Percentiles rank a stretch among this genome's conserved stretches.
Evolutionary conservation across 2,113 vertebrate species (phyloP).

Genomic region (Tamias sibiricus): DNA sequence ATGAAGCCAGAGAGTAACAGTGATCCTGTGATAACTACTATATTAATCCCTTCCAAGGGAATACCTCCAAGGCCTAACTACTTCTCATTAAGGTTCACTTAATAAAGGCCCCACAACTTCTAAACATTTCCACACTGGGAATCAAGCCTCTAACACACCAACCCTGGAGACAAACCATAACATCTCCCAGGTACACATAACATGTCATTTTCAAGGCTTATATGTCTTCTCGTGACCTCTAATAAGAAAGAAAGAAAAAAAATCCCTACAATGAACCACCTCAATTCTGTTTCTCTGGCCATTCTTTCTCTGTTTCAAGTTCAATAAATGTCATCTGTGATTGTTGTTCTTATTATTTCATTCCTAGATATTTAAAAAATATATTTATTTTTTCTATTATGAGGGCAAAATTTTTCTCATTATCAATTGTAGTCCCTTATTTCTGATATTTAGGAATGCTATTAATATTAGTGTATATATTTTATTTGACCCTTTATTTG

Average conservation of each 20-base stretch:
- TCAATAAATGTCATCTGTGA: background rate
- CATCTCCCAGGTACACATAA: background rate
- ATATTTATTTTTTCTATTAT: background rate
- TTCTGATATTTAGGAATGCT: background rate
- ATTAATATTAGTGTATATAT: background rate
- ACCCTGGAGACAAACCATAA: background rate
- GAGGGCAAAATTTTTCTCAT: background rate
- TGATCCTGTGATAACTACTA: too few relatives aligned
- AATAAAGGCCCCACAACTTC: background rate
- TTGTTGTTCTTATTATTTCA: background rate
- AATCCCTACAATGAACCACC: background rate
- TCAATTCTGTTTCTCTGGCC: background rate
- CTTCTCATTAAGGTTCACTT: background rate
- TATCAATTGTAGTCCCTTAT: background rate
- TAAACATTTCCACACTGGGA: background rate
- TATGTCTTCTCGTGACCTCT: background rate
- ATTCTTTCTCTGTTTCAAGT: background rate
- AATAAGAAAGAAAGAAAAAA: conserved; percentile 32
- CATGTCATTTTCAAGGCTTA: background rate
- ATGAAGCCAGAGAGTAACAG: background rate
- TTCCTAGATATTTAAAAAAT: conserved; percentile 1
- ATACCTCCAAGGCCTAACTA: background rate
- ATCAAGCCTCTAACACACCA: background rate
- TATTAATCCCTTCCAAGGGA: background rate
- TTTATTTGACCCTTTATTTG: background rate